Percentiles rank a stretch among this genome's conserved stretches.
Evolutionary conservation across 2,797 vertebrate genomes (phyloP).

Genomic region (Bradypodion ventrale): DNA sequence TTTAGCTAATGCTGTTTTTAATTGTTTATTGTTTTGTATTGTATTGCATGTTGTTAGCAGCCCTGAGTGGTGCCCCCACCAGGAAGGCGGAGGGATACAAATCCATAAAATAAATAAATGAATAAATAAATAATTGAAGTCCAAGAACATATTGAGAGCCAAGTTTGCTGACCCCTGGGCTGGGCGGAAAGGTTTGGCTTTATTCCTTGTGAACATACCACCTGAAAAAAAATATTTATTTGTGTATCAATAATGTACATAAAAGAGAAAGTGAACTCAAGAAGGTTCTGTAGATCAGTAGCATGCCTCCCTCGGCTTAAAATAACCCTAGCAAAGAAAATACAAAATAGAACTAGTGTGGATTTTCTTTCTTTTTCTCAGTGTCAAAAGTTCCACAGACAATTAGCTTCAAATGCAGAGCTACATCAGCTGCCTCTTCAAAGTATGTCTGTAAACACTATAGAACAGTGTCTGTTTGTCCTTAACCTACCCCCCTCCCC

Average conservation of each 20-base stretch:
- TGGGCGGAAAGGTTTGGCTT: conserved; percentile 32
- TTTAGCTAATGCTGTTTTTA: too few relatives aligned
- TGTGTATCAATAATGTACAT: conserved; percentile 13
- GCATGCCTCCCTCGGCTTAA: not conserved
- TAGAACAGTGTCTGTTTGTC: conserved; percentile 62
- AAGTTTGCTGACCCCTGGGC: too few relatives aligned
- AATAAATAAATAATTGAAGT: too few relatives aligned
- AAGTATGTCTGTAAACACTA: conserved; percentile 27
- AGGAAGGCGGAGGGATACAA: too few relatives aligned
- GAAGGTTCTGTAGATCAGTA: not conserved
- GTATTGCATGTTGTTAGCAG: too few relatives aligned
- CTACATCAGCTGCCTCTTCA: conserved; percentile 59
- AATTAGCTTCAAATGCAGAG: conserved; percentile 60
- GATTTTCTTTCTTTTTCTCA: conserved; percentile 39
- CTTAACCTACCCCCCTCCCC: conserved; percentile 65
- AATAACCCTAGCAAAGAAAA: conserved; percentile 37
- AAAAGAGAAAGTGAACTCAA: conserved; percentile 8
- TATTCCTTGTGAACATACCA: conserved; percentile 16
- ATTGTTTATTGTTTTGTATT: too few relatives aligned
- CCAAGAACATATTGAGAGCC: too few relatives aligned
- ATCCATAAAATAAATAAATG: too few relatives aligned
- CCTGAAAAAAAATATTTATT: conserved; percentile 21
- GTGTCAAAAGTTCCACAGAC: conserved; percentile 70
- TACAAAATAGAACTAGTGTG: conserved; percentile 53
- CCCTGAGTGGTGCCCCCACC: too few relatives aligned